Evolutionary conservation across 2,113 vertebrate genomes (phyloP).

Genomic region (Merops nubicus): DNA sequence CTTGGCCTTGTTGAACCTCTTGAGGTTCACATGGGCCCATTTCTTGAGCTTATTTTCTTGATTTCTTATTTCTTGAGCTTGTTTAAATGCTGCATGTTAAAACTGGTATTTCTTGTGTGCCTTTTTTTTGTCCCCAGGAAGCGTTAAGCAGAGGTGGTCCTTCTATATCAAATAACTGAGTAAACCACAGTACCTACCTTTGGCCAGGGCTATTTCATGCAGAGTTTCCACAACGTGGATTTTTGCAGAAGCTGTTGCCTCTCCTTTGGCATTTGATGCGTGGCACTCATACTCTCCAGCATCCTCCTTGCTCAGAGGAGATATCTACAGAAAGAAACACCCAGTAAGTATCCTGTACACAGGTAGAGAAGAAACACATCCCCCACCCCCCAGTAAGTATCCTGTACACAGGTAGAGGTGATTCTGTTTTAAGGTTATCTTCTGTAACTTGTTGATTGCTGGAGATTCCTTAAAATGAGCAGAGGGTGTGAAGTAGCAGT

Average conservation of each 20-base stretch:
- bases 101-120: not conserved
- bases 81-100: not conserved
- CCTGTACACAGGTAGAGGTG: not conserved
- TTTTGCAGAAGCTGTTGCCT: slow-evolving; percentile 83
- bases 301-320: slow-evolving; percentile 87
- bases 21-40: not conserved
- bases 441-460: not conserved
- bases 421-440: not conserved
- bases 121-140: not conserved
- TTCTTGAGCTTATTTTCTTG: not conserved
- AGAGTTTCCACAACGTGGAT: slow-evolving; percentile 85
- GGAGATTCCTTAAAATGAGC: not conserved
- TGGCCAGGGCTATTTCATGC: slow-evolving; percentile 80
- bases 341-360: not conserved
- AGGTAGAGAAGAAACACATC: not conserved
- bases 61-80: too few species aligned
- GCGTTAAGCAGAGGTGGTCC: not conserved
- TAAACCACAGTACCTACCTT: slow-evolving; percentile 71
- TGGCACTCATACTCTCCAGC: slow-evolving; percentile 90
- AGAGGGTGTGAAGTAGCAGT: not conserved
- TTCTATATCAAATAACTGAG: not conserved
- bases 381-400: not conserved
- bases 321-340: slow-evolving; percentile 77
- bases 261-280: slow-evolving; percentile 85
- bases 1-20: not conserved